Evolutionary conservation across 2,113 vertebrate species (phyloP).

Genomic region (Microcebus ravelobensis): DNA sequence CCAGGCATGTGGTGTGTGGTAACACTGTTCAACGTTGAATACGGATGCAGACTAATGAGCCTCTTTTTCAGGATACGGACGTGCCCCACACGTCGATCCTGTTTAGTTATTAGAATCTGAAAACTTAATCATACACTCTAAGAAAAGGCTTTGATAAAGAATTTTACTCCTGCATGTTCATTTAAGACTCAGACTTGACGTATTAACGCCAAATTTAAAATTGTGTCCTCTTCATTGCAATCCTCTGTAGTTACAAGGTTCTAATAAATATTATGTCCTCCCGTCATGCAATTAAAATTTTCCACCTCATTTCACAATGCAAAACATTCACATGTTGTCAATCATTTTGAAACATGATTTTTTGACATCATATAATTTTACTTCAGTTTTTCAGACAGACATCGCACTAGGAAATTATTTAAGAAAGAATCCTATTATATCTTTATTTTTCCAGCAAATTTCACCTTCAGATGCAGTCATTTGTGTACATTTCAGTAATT

Average conservation of each 20-base stretch:
- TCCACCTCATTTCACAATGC: constrained; percentile 90
- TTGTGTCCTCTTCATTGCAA: constrained; percentile 85
- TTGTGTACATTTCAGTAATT: constrained; percentile 86
- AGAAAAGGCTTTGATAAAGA: constrained; percentile 75
- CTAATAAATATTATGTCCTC: constrained; percentile 92
- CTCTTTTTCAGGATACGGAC: constrained; percentile 76
- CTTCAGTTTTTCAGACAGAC: constrained; percentile 89
- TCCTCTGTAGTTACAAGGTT: constrained; percentile 88
- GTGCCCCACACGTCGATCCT: constrained; percentile 51
- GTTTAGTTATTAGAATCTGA: constrained; percentile 81
- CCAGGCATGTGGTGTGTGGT: background rate
- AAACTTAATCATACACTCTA: constrained; percentile 79
- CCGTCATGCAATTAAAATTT: constrained; percentile 92
- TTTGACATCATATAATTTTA: constrained; percentile 92
- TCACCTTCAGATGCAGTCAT: constrained; percentile 85
- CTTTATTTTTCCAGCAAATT: constrained; percentile 88
- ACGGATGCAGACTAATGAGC: constrained; percentile 25
- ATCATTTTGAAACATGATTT: constrained; percentile 90
- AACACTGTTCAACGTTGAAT: constrained; percentile 49
- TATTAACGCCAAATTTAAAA: constrained; percentile 88
- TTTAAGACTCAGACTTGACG: constrained; percentile 84
- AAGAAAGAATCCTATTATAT: constrained; percentile 89
- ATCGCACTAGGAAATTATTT: constrained; percentile 88
- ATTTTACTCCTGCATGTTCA: constrained; percentile 82
- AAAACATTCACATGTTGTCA: constrained; percentile 89